Evolutionary conservation across 2,888 invertebrate genomes (phyloP), one percentile per base, ranked within the genome.

Genomic region (Eilema caniola): DNA sequence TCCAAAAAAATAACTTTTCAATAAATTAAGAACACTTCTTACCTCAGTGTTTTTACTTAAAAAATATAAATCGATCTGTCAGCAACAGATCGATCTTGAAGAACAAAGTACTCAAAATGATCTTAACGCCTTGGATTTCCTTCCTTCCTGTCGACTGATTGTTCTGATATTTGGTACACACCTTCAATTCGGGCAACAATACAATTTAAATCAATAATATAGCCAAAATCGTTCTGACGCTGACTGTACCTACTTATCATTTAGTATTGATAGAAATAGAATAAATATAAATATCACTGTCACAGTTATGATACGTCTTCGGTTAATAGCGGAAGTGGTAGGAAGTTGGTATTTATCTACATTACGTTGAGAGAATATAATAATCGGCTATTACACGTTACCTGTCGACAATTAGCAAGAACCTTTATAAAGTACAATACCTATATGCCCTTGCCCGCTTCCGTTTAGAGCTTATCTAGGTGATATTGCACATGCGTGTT

Each of bases 401-500:
- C 69, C 70, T 72, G 66, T 81, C 66, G 67, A 72, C 78, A 74
- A 82, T 83, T 77, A 81, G 67, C 67, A 33, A 62, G 62, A 71
- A 65, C 83, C 83, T 83, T 78, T 72, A 57, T 74, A 65, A 61
- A 81, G 76, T 73, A 82, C 83, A 81, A 75, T 77, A 73, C 41
- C 16, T 41, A 41, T 64, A 70, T 82, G 89, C 76, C 88, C 88
- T 89, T 88, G 89, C 73, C 47, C 62, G 81, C 84, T 89, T 90
- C 90, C 89, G 89, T 77, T 77, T 79, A 78, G 78, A 76, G 67
- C 77, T 77, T 82, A 78, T 72, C 80, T 82, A 75, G 76, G 82
- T 80, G 82, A 73, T 72, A 74, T 33, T 76, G 73, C 79, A 78
- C 67, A 77, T 71, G 70, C 61, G 68, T 71, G 67, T 63, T 61